Evolutionary conservation across 2,888 invertebrate species (phyloP).

Genomic region (Synanthedon tipuliformis): DNA sequence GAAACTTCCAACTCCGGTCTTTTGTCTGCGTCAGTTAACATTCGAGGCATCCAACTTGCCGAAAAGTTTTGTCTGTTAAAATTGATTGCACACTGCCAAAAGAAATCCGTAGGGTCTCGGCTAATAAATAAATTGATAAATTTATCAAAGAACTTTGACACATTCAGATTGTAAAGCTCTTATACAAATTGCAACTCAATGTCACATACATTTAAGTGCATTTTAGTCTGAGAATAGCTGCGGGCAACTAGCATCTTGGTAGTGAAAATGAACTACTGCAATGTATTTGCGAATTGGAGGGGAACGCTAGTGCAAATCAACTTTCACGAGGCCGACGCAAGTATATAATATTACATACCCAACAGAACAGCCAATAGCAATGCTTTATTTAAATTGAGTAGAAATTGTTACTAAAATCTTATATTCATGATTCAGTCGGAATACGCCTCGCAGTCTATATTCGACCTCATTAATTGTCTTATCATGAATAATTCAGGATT

Average conservation of each 20-base stretch:
- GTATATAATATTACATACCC: conserved; percentile 7
- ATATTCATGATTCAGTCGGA: conserved; percentile 23
- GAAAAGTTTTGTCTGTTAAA: no score
- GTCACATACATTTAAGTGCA: no score
- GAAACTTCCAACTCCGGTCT: no score
- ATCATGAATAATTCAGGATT: conserved; percentile 40
- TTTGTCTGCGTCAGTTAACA: no score
- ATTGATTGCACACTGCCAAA: no score
- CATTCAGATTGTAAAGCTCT: no score
- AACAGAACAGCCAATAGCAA: conserved; percentile 24
- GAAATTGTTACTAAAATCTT: conserved; percentile 16
- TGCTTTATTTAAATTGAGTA: conserved; percentile 16
- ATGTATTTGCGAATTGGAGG: conserved; percentile 13
- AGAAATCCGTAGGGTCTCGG: no score
- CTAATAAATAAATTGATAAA: no score
- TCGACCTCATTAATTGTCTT: conserved; percentile 26
- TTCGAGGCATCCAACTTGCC: no score
- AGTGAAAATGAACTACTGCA: conserved; percentile 25
- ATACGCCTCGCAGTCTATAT: conserved; percentile 22
- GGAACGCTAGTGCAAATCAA: conserved; percentile 39
- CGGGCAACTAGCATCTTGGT: background rate
- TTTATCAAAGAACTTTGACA: no score
- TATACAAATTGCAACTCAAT: no score
- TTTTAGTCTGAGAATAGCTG: no score
- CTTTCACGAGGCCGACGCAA: conserved; percentile 47